A percentile compares a stretch with the other conserved stretches of the same genome.
Evolutionary conservation across 2,113 vertebrate genomes (phyloP).

Genomic region (Dipodomys ordii): DNA sequence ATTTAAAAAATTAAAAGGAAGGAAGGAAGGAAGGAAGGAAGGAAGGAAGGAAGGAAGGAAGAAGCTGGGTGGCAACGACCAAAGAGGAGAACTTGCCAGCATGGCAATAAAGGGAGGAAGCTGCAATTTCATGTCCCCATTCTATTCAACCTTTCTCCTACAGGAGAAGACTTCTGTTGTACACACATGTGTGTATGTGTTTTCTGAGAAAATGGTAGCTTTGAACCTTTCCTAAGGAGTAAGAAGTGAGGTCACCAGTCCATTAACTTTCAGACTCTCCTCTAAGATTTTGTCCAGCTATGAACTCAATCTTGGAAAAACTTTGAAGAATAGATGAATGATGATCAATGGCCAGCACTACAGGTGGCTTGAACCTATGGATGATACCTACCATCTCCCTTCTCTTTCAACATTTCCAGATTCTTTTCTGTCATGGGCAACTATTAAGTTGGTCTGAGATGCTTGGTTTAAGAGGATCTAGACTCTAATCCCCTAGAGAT

Average conservation of each 20-base stretch:
- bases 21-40: no score
- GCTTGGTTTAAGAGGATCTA: no score
- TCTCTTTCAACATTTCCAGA: not conserved
- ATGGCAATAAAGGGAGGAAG: not conserved
- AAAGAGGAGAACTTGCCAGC: not conserved
- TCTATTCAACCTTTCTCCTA: not conserved
- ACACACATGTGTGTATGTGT: not conserved
- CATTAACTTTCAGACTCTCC: not conserved
- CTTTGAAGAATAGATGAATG: not conserved
- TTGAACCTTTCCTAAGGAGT: not conserved
- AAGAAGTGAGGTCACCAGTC: not conserved
- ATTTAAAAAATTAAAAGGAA: no score
- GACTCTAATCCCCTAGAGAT: not conserved
- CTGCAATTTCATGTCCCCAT: not conserved
- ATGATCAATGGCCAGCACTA: rapidly evolving
- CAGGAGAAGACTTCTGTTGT: not conserved
- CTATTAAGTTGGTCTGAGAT: not conserved
- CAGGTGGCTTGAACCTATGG: not conserved
- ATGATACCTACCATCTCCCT: not conserved
- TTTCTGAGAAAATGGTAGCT: not conserved
- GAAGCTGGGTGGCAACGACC: not conserved
- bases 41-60: no score
- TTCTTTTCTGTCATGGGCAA: not conserved
- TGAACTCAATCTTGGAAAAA: not conserved
- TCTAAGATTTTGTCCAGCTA: not conserved